Evolutionary conservation across 2,797 vertebrate genomes (phyloP), one percentile per base, ranked within the genome.

Genomic region (Okamejei kenojei): DNA sequence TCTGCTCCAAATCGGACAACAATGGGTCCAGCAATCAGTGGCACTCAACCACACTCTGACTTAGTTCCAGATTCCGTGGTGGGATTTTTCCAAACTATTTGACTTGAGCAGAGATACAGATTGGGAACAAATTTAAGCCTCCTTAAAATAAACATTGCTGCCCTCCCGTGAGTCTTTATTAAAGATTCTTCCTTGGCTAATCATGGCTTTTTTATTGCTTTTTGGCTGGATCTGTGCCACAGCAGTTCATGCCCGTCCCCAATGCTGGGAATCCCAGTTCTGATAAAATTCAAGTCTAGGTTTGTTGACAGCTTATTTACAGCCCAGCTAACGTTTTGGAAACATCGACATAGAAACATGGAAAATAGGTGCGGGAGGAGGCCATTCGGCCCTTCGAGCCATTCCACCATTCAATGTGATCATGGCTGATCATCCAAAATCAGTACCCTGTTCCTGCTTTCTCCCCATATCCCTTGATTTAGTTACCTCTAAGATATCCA

Each of bases 61-160:
- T 21, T 35, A 4, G 45, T 58, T 92, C 90, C 73, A 76, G 38
- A 17, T 92, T 19, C 13, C 11, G 29, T 23, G 45, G 38, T 76
- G 71, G 26, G 90, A 92, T 76, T 76, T 54, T 92, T 92, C 90
- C 19, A 19, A 92, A 92, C 90, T 92, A 73, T 92, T 92, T 92
- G 71, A 74, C 68, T 74, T 38, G 29, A 58, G 90, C 32, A 92
- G 71, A 92, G 71, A 92, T 92, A 76, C 13, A n/a, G 90, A 92
- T 76, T 92, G 68, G 38, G 90, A 92, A 76, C 23, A n/a, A 74
- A 92, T 92, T 92, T 76, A 92, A 73, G 90, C 73, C 90, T 92
- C 71, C 90, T 92, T 92, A 92, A 92, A 92, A 92, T 92, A 92
- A 92, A 92, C 90, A 92, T 54, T 17, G 8, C 26, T 92, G 90